Evolutionary conservation across 2,888 invertebrate genomes (phyloP), one percentile per base, ranked within the genome.

Genomic region (Aphrophora alni): DNA sequence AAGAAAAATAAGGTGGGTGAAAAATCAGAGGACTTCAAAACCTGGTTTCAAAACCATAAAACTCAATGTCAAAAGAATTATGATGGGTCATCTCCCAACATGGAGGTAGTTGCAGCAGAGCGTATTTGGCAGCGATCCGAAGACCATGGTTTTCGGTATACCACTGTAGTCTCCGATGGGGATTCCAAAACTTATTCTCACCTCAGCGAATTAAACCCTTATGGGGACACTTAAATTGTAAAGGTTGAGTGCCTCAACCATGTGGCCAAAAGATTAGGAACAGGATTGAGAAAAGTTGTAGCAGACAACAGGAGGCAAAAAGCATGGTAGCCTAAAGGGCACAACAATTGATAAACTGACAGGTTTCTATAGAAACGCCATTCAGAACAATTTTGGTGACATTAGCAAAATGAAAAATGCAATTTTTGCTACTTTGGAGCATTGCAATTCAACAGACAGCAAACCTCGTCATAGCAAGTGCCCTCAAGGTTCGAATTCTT

Each of bases 141-240:
- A n/a, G 68, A 76, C 68, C 76, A 76, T 24, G 76, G 76, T 76
- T 76, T 76, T 59, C 76, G 69, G 12, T 76, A 68, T 59, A 76
- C 76, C 51, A 76, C 69, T 21, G 68, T 76, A 14, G 76, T 76
- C 7, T 76, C 76, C 10, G 76, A 76, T 28, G 76, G 76, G 7
- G 76, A 76, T 27, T 76, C 76, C 2, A 76, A 76, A 76, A 76
- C 68, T 68, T 76, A 26, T 68, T 7, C 17, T 76, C 76, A 76
- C 68, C 24, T 76, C 59, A 59, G 76, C 59, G 28, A 81, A 84
- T 82, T 51, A 77, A 82, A 33, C 8, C 33, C 8, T 33, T 33
- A 33, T 33, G 33, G 8, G 3, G 33, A 8, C 33, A 33, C 3
- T 5, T 5, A 3, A 5, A 33, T 33, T 33, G 33, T 5, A 33